Conservation (phyloP, 2,888 invertebrate genomes). For the Andrena camellia region DNA sequence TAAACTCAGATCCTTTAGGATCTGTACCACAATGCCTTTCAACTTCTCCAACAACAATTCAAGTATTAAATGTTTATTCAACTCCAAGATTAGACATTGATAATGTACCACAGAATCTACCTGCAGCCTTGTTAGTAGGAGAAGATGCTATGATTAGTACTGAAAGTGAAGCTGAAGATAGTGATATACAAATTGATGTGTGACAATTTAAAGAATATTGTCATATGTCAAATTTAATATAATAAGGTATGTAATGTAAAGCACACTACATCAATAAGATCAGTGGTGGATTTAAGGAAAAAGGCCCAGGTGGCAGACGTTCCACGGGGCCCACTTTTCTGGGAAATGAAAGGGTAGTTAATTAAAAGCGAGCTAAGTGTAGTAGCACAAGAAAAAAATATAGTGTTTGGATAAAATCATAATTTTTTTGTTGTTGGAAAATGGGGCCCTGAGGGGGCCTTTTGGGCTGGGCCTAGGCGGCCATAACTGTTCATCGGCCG, state of each 20-base stretch:
- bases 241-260: conserved; percentile 39
- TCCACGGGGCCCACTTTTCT: too few relatives aligned
- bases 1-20: conserved; percentile 80
- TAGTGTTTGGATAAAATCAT: too few relatives aligned
- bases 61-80: conserved; percentile 84
- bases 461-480: too few relatives aligned
- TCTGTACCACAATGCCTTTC: conserved; percentile 83
- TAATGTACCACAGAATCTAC: conserved; percentile 84
- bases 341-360: too few relatives aligned
- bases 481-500: too few relatives aligned
- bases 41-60: conserved; percentile 83
- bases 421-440: too few relatives aligned
- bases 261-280: background rate
- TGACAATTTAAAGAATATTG: conserved; percentile 78
- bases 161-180: conserved; percentile 84
- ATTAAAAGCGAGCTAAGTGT: too few relatives aligned
- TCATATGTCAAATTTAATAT: conserved; percentile 39
- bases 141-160: conserved; percentile 84
- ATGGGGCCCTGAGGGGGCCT: too few relatives aligned
- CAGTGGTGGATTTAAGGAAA: background rate
- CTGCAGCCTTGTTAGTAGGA: conserved; percentile 84
- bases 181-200: conserved; percentile 85
- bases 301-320: too few relatives aligned
- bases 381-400: too few relatives aligned
- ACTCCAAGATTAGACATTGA: conserved; percentile 83